Conservation (phyloP, 2,888 invertebrate species). For the Charanyca ferruginea region DNA sequence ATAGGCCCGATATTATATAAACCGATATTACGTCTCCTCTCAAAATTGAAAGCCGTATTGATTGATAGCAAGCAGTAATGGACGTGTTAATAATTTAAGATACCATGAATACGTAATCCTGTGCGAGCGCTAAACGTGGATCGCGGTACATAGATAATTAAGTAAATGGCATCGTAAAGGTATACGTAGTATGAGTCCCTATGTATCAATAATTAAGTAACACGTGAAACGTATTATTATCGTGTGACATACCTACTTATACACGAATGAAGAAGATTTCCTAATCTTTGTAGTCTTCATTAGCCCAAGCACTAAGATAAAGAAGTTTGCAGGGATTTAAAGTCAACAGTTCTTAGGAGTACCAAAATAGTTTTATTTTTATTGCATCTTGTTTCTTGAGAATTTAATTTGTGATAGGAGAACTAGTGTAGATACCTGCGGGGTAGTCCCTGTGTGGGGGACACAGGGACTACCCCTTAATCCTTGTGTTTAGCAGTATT, state of each 20-base stretch:
- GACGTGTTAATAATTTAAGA: constrained; percentile 68
- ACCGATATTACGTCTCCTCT: constrained; percentile 7
- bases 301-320: too few relatives aligned
- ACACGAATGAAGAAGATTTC: too few relatives aligned
- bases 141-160: constrained; percentile 59
- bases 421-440: too few relatives aligned
- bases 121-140: constrained; percentile 49
- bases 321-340: too few relatives aligned
- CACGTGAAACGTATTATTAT: background rate
- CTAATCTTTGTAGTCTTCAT: too few relatives aligned
- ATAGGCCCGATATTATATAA: background rate
- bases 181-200: constrained; percentile 10
- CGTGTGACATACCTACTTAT: background rate
- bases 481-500: too few relatives aligned
- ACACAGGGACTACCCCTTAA: too few relatives aligned
- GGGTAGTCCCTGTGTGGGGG: too few relatives aligned
- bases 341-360: too few relatives aligned
- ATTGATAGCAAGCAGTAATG: constrained; percentile 61
- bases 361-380: too few relatives aligned
- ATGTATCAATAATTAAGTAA: constrained; percentile 33
- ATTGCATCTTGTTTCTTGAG: too few relatives aligned
- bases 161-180: constrained; percentile 37
- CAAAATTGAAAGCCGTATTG: constrained; percentile 57
- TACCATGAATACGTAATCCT: constrained; percentile 67
- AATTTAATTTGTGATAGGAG: too few relatives aligned